Evolutionary conservation across 2,113 vertebrate species (phyloP).

Genomic region (Phyllopteryx taeniolatus): DNA sequence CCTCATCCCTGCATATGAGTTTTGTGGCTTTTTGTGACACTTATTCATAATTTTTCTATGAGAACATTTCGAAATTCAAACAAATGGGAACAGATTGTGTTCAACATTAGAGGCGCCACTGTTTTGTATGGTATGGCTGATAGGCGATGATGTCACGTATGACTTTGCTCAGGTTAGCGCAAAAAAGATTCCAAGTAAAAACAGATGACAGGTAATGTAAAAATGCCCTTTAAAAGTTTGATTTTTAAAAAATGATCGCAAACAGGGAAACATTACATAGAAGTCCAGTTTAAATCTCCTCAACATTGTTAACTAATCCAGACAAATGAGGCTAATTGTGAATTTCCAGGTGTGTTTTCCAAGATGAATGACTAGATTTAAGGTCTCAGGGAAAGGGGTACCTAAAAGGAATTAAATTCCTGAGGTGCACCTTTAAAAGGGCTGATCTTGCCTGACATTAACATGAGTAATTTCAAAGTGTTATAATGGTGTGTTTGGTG

Average conservation of each 20-base stretch:
- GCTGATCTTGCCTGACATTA: background rate
- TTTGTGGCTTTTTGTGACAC: too few species aligned
- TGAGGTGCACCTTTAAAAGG: background rate
- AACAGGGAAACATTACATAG: background rate
- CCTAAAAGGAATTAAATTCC: background rate
- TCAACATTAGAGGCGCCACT: too few species aligned
- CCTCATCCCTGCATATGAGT: too few species aligned
- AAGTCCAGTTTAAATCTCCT: background rate
- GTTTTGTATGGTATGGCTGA: too few species aligned
- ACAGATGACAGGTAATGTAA: background rate
- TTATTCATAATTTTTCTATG: too few species aligned
- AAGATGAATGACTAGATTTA: background rate
- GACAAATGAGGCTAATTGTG: background rate
- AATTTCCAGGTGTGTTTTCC: background rate
- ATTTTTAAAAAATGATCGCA: background rate
- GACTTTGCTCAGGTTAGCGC: constrained; percentile 84
- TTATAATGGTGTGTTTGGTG: background rate
- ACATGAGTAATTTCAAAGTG: background rate
- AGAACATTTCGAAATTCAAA: too few species aligned
- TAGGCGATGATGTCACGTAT: constrained; percentile 84
- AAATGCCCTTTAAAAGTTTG: background rate
- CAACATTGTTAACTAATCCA: background rate
- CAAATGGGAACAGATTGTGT: too few species aligned
- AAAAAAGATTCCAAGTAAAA: too few species aligned
- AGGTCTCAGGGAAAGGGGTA: background rate